Evolutionary conservation across 2,797 vertebrate genomes (phyloP).

Genomic region (Enteromius mattozi): DNA sequence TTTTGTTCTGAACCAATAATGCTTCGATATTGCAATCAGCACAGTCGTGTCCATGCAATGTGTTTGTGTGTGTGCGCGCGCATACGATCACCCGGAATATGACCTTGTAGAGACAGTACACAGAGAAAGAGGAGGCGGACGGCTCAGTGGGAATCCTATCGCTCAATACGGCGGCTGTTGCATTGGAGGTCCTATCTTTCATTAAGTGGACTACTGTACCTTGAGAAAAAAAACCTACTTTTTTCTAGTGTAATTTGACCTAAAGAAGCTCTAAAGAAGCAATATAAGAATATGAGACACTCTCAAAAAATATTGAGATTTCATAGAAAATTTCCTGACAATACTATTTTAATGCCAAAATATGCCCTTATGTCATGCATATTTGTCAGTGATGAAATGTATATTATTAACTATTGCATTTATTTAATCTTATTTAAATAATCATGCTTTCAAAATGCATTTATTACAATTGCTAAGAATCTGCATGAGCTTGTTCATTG

Average conservation of each 20-base stretch:
- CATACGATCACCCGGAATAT: neutral
- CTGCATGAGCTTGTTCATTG: neutral
- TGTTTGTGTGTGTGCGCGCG: neutral
- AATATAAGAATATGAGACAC: neutral
- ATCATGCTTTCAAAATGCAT: neutral
- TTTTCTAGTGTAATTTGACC: neutral
- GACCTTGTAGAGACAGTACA: conserved; percentile 1
- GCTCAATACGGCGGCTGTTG: neutral
- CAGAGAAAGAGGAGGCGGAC: neutral
- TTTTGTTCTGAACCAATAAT: conserved; percentile 21
- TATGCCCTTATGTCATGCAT: neutral
- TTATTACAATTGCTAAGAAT: neutral
- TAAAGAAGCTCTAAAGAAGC: neutral
- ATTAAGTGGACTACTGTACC: neutral
- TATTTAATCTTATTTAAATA: neutral
- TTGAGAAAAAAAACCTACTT: neutral
- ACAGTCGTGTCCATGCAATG: neutral
- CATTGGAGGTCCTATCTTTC: neutral
- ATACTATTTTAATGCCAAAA: too few relatives aligned
- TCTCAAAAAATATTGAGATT: neutral
- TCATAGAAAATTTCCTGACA: neutral
- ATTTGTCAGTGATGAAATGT: neutral
- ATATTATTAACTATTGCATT: too few relatives aligned
- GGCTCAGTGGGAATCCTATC: neutral
- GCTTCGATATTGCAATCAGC: neutral